Evolutionary conservation across 2,113 vertebrate genomes (phyloP), one percentile per base, ranked within the genome.

Genomic region (Herpailurus yagouaroundi): DNA sequence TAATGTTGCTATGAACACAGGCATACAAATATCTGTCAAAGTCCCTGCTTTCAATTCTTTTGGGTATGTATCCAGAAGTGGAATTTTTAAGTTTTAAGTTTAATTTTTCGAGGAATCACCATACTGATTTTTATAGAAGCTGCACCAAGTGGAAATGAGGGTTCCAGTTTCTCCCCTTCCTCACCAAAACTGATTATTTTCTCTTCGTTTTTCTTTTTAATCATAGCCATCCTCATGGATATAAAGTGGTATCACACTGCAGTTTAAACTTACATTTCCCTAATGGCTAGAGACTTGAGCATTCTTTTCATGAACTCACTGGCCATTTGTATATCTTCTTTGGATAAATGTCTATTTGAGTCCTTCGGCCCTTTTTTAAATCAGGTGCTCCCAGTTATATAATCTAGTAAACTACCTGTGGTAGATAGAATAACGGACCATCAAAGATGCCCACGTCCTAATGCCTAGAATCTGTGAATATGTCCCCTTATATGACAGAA

Each of bases 51-150:
- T 74, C 25, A 74, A 21, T 91, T 93, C 4, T 96, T 91, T 68
- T 27, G 38, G 19, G 21, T 38, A 89, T 57, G 86, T 86, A 64
- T 2, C 12, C 36, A 91, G 31, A 94, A 79, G 8, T 50, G 36
- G 76, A 60, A 94, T 89, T 96, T 27, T 15, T 77, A 82, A 87
- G 82, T 95, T 95, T 8, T 45, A 48, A 7, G 29, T 94, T 50
- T 77, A 85, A 60, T 60, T 69, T 85, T 85, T 82, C 66, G 68
- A 84, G 31, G 38, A 52, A 81, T 73, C 7, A 14, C 7, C 12
- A 83, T 64, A 64, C 6, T 38, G 57, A 50, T 77, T 94, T 93
- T 48, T 4, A 69, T 5, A 74, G 14, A 57, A 66, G 10, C 4
- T n/a, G 5, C 19, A 33, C 23, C 52, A 52, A 60, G 23, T 60